Percentiles rank a stretch among this genome's conserved stretches.
Conservation (phyloP, 2,113 vertebrate species). For the Panthera tigris region DNA sequence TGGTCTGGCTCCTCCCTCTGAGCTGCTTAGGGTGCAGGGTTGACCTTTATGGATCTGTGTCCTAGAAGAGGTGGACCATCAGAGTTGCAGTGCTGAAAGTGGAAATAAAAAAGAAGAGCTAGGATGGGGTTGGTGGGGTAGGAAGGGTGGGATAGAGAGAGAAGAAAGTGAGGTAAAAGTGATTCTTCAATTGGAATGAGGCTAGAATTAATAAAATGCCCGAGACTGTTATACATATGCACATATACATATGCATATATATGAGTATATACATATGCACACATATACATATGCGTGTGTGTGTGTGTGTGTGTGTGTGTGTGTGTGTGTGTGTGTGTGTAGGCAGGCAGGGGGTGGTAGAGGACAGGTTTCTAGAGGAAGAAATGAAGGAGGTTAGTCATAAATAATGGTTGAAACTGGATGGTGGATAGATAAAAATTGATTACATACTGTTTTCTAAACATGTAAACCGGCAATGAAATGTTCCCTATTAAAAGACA, state of each 20-base stretch:
- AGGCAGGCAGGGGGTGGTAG: neutral
- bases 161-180: neutral
- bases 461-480: neutral
- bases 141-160: neutral
- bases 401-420: neutral
- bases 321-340: neutral
- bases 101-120: neutral
- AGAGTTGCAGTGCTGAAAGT: constrained; percentile 36
- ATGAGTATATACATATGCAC: neutral
- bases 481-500: neutral
- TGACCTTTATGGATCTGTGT: neutral
- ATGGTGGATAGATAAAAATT: neutral
- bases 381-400: neutral
- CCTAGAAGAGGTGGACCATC: neutral
- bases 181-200: neutral
- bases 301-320: neutral
- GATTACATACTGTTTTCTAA: neutral
- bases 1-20: neutral
- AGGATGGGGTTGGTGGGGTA: neutral
- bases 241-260: neutral
- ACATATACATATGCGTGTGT: neutral
- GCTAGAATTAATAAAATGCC: neutral
- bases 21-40: neutral
- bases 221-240: neutral
- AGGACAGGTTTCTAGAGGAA: neutral